Conservation (phyloP, 2,113 vertebrate genomes). For the Cyphomyrus discorhynchus region DNA sequence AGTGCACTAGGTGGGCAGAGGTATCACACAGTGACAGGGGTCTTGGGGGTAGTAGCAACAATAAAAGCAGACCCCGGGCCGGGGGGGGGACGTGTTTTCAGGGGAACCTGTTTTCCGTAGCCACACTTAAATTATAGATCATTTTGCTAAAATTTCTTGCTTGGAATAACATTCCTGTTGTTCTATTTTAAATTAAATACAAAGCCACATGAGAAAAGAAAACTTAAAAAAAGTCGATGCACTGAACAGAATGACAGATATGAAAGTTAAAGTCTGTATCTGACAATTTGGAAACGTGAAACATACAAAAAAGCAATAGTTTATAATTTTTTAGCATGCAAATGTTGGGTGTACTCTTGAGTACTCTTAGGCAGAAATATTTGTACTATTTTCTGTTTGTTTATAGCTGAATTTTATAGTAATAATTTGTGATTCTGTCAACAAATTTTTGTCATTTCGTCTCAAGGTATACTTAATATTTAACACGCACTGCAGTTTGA, state of each 20-base stretch:
- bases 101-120: not conserved
- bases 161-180: not conserved
- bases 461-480: not conserved
- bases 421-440: not conserved
- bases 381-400: not conserved
- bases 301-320: not conserved
- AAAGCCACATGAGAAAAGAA: not conserved
- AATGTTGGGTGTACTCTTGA: not conserved
- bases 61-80: not conserved
- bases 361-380: not conserved
- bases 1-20: not conserved
- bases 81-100: too few relatives aligned
- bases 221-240: not conserved
- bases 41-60: not conserved
- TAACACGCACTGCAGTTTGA: not conserved
- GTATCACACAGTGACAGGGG: not conserved
- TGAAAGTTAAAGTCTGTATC: not conserved
- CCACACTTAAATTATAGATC: not conserved
- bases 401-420: not conserved
- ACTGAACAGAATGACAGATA: not conserved
- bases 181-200: not conserved
- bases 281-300: not conserved
- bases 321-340: not conserved
- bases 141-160: not conserved
- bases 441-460: not conserved